Percentiles rank a stretch among this genome's conserved stretches.
Conservation (phyloP, 35 echinoderm and acorn worm genomes). For the Chiridota heheva region DNA sequence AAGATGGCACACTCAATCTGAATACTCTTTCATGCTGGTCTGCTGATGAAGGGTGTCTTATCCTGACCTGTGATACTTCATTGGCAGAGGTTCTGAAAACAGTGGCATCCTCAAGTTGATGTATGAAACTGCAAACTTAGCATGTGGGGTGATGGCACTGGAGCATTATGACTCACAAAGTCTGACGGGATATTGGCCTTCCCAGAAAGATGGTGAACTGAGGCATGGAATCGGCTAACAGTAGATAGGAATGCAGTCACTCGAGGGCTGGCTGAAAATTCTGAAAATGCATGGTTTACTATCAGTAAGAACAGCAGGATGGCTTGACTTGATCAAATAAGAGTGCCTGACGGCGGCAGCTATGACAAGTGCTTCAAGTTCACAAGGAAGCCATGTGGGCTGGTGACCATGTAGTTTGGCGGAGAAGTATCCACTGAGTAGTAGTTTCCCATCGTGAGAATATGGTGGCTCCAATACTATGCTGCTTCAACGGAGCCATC, state of each 20-base stretch:
- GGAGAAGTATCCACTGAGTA: slow-evolving; percentile 38
- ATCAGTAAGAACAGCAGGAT: background rate
- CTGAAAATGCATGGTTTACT: too few relatives aligned
- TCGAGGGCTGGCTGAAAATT: background rate
- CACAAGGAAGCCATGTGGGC: slow-evolving; percentile 57
- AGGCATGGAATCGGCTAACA: background rate
- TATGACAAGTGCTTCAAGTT: slow-evolving; percentile 61
- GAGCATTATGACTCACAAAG: slow-evolving; percentile 48
- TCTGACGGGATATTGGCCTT: slow-evolving; percentile 22
- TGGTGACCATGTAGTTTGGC: slow-evolving; percentile 38
- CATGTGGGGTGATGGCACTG: slow-evolving; percentile 16
- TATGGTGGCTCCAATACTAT: too few relatives aligned
- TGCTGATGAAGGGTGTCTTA: slow-evolving; percentile 38
- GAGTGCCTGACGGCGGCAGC: slow-evolving; percentile 51
- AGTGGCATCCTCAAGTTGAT: slow-evolving; percentile 16
- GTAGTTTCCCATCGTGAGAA: too few relatives aligned
- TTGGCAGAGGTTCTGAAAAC: background rate
- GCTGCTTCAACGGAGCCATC: too few relatives aligned
- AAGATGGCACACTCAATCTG: slow-evolving; percentile 46
- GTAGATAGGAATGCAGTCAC: background rate
- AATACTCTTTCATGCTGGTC: slow-evolving; percentile 15
- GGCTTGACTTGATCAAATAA: slow-evolving; percentile 48
- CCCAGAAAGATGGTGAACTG: background rate
- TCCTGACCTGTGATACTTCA: slow-evolving; percentile 29
- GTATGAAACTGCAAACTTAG: slow-evolving; percentile 42